Evolutionary conservation across 2,888 invertebrate genomes (phyloP), one percentile per base, ranked within the genome.

Genomic region (Adelognathus sp.): DNA sequence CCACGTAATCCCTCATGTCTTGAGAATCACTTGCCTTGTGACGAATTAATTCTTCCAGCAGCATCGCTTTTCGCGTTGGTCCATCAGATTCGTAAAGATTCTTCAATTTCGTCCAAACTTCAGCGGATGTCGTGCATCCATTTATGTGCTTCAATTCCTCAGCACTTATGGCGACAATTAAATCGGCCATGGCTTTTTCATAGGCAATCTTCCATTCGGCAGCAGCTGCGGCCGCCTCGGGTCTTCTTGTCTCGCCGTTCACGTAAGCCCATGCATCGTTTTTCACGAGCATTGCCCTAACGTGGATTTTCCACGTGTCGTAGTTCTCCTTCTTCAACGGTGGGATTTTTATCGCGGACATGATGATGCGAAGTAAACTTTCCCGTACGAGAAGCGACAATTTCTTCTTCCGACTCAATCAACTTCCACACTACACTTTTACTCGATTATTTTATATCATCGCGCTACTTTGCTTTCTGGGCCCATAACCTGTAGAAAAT

Each of bases 111-210:
- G 36, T 27, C 73, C 24, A 76, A 21, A 50, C 52, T 16, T 61
- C 61, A 9, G 31, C 31, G 14, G 69, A 27, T 39, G 73, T 73
- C 2, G 11, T 50, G 36, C 54, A 46, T 21, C 36, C 54, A 44
- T 67, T 73, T 21, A 75, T 56, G 11, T 74, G 69, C 27, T 61
- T 61, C 44, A 74, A 52, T 61, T 74, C 69, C 5, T 46, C 9
- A 11, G 61, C 31, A 27, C 61, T 33, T 16, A 78, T 54, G 9
- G 58, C 29, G n/a, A 78, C 9, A 44, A 74, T 61, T 11, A 78
- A 39, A 16, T 74, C 67, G 9, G 73, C 61, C 61, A 44, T 39
- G 21, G 78, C 74, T 46, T 78, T 78, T 33, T 63, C 64, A 56
- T 71, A 46, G 1, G 41, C 58, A 11, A 21, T 63, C 3, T n/a